phyloP scores from a whole-genome alignment of 2,888 invertebrate species.

The Tridacna crocea region DNA sequence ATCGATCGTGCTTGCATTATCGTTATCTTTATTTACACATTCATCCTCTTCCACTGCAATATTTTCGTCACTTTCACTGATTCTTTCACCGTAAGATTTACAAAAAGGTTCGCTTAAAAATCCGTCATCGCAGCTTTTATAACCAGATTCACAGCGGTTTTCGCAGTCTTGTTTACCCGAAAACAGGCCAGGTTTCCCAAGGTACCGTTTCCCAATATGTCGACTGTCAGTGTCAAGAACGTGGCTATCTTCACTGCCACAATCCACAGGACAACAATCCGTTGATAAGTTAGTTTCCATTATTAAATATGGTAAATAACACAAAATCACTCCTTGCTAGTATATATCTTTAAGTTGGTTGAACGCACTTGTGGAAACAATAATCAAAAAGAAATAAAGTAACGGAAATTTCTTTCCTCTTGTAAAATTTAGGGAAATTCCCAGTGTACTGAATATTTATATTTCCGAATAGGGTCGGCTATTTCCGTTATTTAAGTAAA shows the following conservation, averaged over 20 bases:
- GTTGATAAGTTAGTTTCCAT: slow-evolving; percentile 10
- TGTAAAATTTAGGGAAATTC: not conserved
- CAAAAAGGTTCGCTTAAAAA: not conserved
- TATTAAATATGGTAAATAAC: not conserved
- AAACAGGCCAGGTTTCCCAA: not conserved
- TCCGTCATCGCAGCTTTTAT: slow-evolving; percentile 7
- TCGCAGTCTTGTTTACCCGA: slow-evolving; percentile 15
- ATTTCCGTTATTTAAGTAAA: not conserved
- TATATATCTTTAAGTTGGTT: not conserved
- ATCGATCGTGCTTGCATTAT: not conserved
- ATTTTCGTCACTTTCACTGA: too few species aligned
- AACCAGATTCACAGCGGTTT: slow-evolving; percentile 22
- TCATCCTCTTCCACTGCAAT: not conserved
- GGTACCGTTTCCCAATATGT: not conserved
- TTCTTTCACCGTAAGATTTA: not conserved
- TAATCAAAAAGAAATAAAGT: not conserved
- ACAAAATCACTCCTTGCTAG: not conserved
- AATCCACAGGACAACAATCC: slow-evolving; percentile 14
- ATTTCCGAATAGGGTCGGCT: not conserved
- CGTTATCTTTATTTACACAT: not conserved
- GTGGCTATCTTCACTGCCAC: not conserved
- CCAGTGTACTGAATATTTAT: not conserved
- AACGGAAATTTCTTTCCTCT: not conserved
- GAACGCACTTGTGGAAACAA: not conserved
- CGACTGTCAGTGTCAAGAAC: not conserved